phyloP scores from a whole-genome alignment of 2,797 vertebrate genomes.

The Premnoplex brunnescens region DNA sequence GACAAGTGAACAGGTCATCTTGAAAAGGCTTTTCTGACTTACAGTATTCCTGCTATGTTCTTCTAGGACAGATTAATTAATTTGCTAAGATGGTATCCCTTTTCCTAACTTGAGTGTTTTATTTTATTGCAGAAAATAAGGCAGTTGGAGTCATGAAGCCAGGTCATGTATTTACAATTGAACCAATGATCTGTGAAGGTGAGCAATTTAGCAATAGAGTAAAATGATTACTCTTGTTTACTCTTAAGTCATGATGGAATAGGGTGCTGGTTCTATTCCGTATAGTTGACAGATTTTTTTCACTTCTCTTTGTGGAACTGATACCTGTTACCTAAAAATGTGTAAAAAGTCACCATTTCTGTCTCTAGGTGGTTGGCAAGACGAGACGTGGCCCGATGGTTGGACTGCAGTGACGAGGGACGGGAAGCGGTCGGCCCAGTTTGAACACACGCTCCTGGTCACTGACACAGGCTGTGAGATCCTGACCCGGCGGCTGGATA shows the following conservation, averaged over 20 bases:
- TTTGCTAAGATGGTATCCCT: background rate
- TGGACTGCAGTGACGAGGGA: slow-evolving; percentile 98
- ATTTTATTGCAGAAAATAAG: slow-evolving; percentile 91
- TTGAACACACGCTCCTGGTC: slow-evolving; percentile 96
- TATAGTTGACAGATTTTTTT: background rate
- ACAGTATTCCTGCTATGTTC: background rate
- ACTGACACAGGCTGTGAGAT: slow-evolving; percentile 96
- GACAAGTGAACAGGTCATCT: background rate
- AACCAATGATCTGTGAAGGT: slow-evolving; percentile 99
- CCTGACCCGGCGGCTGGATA: slow-evolving; percentile 89
- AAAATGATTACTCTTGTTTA: background rate
- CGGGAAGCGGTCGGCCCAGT: slow-evolving; percentile 96
- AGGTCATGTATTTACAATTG: slow-evolving; percentile 97
- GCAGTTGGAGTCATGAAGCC: slow-evolving; percentile 99
- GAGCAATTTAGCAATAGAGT: slow-evolving; percentile 41
- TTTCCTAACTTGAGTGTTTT: background rate
- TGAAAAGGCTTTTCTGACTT: background rate
- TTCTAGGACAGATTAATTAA: background rate
- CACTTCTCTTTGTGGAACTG: background rate
- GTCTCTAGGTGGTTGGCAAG: slow-evolving; percentile 93
- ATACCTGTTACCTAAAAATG: background rate
- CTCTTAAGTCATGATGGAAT: background rate
- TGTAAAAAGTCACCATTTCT: background rate
- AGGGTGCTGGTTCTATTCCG: background rate
- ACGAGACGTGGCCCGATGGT: slow-evolving; percentile 98